phyloP scores from a whole-genome alignment of 2,888 invertebrate species.

The Plagiodera versicolora region DNA sequence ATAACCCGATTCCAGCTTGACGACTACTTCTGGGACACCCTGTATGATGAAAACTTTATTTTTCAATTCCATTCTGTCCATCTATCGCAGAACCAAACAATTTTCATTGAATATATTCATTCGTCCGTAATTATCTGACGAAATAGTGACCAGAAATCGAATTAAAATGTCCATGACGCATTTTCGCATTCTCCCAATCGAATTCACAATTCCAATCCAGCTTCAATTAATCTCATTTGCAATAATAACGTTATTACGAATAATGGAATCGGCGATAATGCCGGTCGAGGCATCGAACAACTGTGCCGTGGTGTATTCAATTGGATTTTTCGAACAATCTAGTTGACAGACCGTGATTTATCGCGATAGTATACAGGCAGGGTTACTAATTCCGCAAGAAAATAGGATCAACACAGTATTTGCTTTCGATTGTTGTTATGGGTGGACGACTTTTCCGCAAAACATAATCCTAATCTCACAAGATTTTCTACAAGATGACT shows the following conservation, averaged over 20 bases:
- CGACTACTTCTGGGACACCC: too few species aligned
- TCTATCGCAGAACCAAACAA: too few species aligned
- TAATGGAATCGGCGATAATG: slow-evolving; percentile 5
- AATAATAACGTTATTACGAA: slow-evolving; percentile 6
- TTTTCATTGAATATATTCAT: too few species aligned
- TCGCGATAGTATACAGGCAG: background rate
- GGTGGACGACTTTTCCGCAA: slow-evolving; percentile 3
- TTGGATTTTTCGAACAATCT: slow-evolving; percentile 7
- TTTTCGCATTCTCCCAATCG: background rate
- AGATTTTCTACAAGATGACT: too few species aligned
- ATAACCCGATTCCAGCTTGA: too few species aligned
- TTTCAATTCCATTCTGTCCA: too few species aligned
- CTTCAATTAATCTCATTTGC: background rate
- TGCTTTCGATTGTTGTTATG: slow-evolving; percentile 1
- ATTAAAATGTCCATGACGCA: background rate
- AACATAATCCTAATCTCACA: too few species aligned
- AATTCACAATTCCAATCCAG: background rate
- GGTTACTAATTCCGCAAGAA: slow-evolving; percentile 7
- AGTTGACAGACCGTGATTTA: slow-evolving; percentile 11
- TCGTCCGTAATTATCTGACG: too few species aligned
- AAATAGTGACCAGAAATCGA: too few species aligned
- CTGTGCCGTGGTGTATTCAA: slow-evolving; percentile 4
- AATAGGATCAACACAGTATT: slow-evolving; percentile 13
- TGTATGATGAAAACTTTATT: too few species aligned
- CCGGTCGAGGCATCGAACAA: background rate